Evolutionary conservation across 1,140 invertebrate genomes (phyloP).

Genomic region (Temnothorax longispinosus): DNA sequence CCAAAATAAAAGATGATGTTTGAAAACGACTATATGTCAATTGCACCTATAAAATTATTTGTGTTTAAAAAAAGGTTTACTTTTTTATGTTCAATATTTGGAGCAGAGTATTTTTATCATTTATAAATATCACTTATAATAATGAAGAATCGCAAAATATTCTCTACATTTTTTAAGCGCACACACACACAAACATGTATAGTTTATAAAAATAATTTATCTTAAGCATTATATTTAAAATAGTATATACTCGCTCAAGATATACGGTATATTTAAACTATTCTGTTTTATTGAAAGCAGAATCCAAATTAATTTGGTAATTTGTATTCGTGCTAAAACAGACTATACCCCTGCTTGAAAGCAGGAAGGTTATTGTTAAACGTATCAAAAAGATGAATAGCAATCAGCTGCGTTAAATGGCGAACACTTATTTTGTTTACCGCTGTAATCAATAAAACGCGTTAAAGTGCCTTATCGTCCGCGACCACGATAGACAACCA

Average conservation of each 20-base stretch:
- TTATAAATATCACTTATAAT: neutral
- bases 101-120: neutral
- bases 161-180: neutral
- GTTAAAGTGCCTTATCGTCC: slow-evolving; percentile 38
- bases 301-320: neutral
- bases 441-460: slow-evolving; percentile 42
- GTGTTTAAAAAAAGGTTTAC: neutral
- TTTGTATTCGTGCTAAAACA: neutral
- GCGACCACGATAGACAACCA: slow-evolving; percentile 13
- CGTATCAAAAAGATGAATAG: neutral
- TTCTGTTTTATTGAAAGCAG: neutral
- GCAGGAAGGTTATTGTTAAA: neutral
- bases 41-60: neutral
- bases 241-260: neutral
- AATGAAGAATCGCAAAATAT: neutral
- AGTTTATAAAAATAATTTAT: neutral
- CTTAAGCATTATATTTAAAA: no score
- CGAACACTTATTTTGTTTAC: slow-evolving; percentile 21
- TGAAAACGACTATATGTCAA: neutral
- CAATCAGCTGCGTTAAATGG: neutral
- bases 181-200: neutral
- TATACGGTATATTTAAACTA: neutral
- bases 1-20: neutral
- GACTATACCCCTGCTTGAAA: neutral
- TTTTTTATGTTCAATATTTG: neutral